Evolutionary conservation across 1,140 invertebrate species (phyloP), one percentile per base, ranked within the genome.

Genomic region (Trialeurodes vaporariorum): DNA sequence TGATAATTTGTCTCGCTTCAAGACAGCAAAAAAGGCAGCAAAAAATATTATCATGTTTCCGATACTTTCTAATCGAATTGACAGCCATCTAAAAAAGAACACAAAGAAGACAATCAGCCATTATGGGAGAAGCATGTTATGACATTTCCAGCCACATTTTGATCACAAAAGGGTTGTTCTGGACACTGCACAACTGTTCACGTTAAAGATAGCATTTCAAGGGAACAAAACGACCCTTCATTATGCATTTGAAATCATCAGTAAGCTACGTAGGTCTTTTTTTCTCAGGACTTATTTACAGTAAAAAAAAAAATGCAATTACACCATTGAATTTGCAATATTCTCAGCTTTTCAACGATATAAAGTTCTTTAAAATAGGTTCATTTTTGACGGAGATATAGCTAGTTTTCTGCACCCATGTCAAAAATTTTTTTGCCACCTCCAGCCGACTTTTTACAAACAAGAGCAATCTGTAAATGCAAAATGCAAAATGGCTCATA

Each of bases 31-130:
- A 25, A 96, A 73, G 1, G 92, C 88, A 64, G 94, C 85, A 75
- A 91, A 92, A 72, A 98, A 86, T 68, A 97, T 93, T 69, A 98
- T 91, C 49, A 91, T 78, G 79, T 95, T 96, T 66, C 93, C 93
- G 62, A 94, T 86, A 84, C 94, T 92, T 78, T 98, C 94, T 65
- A 98, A 80, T 34, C 94, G 81, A 2, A 97, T 83, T 0, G 92
- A 89, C 25, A 97, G 79, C 95, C 95, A 98, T 75, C 94, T 83
- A 49, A 65, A 73, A 71, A 62, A 67, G n/a, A n/a, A n/a, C n/a
- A n/a, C 13, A 65, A 64, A 49, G 49, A 68, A 26, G 25, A 25
- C 1, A 17, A 25, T 26, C 21, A 24, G 21, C 24, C 21, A 24
- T 24, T 21, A 25, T 63, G 21, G 17, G 13, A 17, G 61, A 22